Percentiles rank a stretch among this genome's conserved stretches.
Conservation (phyloP, 2,113 vertebrate species). For the Gnathonemus longibarbis region DNA sequence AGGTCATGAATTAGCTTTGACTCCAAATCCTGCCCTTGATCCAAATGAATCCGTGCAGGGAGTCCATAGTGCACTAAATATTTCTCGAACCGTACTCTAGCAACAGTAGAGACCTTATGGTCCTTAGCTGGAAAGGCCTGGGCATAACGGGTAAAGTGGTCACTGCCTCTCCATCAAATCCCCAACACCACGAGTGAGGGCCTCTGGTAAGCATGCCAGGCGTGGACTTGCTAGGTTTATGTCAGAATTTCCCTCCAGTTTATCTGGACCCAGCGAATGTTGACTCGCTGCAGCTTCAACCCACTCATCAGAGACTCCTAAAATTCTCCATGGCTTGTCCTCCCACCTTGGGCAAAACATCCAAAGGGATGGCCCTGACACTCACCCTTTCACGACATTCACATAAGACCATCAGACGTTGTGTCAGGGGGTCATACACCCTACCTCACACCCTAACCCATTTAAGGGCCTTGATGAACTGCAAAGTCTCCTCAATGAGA, state of each 20-base stretch:
- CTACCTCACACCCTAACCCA: neutral
- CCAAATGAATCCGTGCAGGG: too few relatives aligned
- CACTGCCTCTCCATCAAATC: neutral
- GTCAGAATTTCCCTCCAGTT: neutral
- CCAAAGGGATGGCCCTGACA: neutral
- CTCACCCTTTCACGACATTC: neutral
- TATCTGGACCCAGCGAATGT: neutral
- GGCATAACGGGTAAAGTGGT: too few relatives aligned
- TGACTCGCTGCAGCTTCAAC: neutral
- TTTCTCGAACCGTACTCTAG: too few relatives aligned
- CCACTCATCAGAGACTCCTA: neutral
- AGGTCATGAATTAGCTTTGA: too few relatives aligned
- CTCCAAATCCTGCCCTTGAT: too few relatives aligned
- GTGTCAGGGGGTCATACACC: neutral
- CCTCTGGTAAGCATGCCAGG: neutral
- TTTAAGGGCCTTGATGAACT: too few relatives aligned
- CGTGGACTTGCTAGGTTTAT: neutral
- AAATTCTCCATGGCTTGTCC: neutral
- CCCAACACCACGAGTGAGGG: neutral
- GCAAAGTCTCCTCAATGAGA: too few relatives aligned
- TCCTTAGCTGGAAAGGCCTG: too few relatives aligned
- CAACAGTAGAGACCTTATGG: too few relatives aligned
- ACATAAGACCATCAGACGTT: neutral
- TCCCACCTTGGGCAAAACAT: neutral
- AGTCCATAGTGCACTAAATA: too few relatives aligned